Percentiles rank a stretch among this genome's conserved stretches.
These are phyloP conservation scores for Danio aesculapii DNA, from an alignment of 2,797 vertebrate species.

Conservation along the genomic window DNA sequence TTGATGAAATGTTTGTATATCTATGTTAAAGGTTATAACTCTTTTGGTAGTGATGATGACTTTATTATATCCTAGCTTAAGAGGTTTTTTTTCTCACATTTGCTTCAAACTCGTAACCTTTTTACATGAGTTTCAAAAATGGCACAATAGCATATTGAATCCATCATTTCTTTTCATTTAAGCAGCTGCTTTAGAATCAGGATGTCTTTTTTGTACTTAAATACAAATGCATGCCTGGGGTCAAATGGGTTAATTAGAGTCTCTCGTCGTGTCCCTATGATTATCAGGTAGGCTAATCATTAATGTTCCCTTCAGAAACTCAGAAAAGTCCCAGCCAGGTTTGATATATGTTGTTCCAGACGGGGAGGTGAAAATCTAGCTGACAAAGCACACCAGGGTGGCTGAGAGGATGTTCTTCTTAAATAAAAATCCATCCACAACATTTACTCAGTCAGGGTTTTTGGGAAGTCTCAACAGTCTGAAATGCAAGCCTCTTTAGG, in stretches of 20 bases:
- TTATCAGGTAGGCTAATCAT: conserved; percentile 30
- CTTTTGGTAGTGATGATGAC: not conserved
- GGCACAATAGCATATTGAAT: not conserved
- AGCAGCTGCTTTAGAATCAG: not conserved
- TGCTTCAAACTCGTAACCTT: not conserved
- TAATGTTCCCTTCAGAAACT: conserved; percentile 34
- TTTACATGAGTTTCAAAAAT: not conserved
- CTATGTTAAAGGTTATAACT: not conserved
- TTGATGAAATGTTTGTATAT: not conserved
- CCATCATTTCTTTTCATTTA: not conserved
- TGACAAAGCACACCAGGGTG: conserved; percentile 27
- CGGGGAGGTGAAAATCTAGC: conserved; percentile 26
- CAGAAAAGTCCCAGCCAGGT: not conserved
- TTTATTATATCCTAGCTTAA: no score
- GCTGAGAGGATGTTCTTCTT: conserved; percentile 25
- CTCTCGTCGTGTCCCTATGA: not conserved
- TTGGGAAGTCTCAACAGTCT: conserved; percentile 2
- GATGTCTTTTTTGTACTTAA: not conserved
- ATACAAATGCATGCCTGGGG: not conserved
- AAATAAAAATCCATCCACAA: conserved; percentile 47
- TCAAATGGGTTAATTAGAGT: conserved; percentile 33
- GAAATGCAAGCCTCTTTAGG: not conserved
- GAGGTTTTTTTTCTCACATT: no score
- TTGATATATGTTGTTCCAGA: conserved; percentile 39
- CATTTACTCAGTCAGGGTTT: conserved; percentile 36